Evolutionary conservation across 2,888 invertebrate genomes (phyloP).

Genomic region (Caenorhabditis sp.): DNA sequence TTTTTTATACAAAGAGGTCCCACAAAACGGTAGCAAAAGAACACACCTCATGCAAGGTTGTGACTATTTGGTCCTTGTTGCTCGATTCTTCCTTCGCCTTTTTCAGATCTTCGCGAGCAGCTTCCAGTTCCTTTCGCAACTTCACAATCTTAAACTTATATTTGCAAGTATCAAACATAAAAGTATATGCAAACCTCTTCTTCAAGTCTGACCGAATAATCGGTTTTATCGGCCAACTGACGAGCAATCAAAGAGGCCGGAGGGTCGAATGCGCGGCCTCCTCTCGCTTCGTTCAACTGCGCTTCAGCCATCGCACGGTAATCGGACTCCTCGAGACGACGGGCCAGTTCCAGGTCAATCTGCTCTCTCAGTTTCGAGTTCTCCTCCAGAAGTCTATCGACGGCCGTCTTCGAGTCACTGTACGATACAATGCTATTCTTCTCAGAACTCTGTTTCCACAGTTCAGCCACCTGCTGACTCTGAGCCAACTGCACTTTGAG

Average conservation of each 20-base stretch:
- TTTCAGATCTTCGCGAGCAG: conserved; percentile 4
- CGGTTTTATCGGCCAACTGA: conserved; percentile 35
- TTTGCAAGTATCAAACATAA: no score
- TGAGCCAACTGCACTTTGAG: conserved; percentile 44
- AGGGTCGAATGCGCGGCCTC: conserved; percentile 8
- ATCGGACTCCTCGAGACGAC: conserved; percentile 43
- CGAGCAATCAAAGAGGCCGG: conserved; percentile 34
- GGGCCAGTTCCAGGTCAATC: conserved; percentile 54
- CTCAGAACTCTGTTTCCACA: conserved; percentile 51
- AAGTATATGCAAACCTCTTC: no score
- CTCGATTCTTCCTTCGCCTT: conserved; percentile 40
- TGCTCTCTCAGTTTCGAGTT: conserved; percentile 46
- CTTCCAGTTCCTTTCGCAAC: conserved; percentile 32
- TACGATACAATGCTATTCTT: conserved; percentile 29
- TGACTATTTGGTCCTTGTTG: conserved; percentile 53
- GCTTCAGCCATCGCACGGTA: conserved; percentile 38
- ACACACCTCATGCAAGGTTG: conserved; percentile 56
- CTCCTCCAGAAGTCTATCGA: conserved; percentile 43
- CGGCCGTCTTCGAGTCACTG: conserved; percentile 33
- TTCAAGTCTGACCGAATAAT: conserved; percentile 38
- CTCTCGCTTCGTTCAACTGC: conserved; percentile 15
- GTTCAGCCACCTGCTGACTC: conserved; percentile 38
- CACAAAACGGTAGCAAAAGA: no score
- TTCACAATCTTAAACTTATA: conserved; percentile 8
- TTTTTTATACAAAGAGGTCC: not conserved